Base-by-base conservation (phyloP, 2,888 invertebrate genomes). In the Polydrusus pterygomalis region DNA sequence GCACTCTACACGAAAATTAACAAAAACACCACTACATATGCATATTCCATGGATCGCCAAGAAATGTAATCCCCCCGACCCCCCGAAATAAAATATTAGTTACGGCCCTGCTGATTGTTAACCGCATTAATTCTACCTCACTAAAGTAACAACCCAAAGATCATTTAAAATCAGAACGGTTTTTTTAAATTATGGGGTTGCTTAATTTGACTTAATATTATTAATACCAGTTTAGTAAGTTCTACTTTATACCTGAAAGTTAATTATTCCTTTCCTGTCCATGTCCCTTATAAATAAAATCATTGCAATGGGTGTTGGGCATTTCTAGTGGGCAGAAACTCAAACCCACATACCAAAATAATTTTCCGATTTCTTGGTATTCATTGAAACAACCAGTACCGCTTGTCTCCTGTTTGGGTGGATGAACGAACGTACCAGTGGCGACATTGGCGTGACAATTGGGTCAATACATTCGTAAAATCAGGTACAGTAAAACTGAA, bases 321-420 rank as follows among this genome's bases (percentile, higher is more conserved):
- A 73, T 64, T 70, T 73, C 71, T 64, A 65, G 77, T 77, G 77
- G 77, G 77, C 71, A 70, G 77, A 74, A 69, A 73, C 72, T 71
- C 72, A 74, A 71, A 74, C 77, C 77, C 77, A 77, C 77, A 74
- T 77, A 74, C 71, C 77, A 69, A 77, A 77, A 77, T 77, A 75
- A 77, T 77, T 77, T 74, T 71, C 77, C 74, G 74, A 71, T 77
- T 77, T 77, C 77, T 77, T 72, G 77, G 77, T 77, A 77, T 77
- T 75, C 74, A 65, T 72, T 75, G 68, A 77, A 67, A 77, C 74
- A 67, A 74, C 68, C 72, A 67, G 77, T 69, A 77, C 67, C 45
- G 60, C 74, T 54, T 74, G 74, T 67, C 45, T 76, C 40, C 65
- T 62, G 70, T 71, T 67, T 70, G 73, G 77, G 73, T 71, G 75